A percentile compares a stretch with the other conserved stretches of the same genome.
Conservation (phyloP, 2,888 invertebrate species). For the Crocallis elinguaria region DNA sequence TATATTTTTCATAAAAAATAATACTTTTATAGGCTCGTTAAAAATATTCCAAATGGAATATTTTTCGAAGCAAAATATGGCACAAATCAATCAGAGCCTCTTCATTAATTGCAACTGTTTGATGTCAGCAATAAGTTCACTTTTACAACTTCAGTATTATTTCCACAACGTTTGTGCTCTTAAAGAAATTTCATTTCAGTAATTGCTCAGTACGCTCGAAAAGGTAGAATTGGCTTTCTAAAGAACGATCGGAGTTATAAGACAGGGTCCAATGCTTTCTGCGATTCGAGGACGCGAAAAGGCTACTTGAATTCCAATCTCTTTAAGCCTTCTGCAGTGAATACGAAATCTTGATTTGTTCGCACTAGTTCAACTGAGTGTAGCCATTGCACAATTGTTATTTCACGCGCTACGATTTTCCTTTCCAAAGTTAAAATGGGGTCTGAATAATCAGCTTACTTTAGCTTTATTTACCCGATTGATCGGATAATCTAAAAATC, state of each 20-base stretch:
- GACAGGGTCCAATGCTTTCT: slow-evolving; percentile 40
- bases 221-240: slow-evolving; percentile 36
- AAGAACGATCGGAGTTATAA: slow-evolving; percentile 40
- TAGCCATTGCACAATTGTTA: slow-evolving; percentile 29
- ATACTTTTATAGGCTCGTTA: no score
- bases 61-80: no score
- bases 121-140: neutral
- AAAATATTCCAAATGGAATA: no score
- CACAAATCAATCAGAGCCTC: neutral
- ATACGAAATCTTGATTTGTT: slow-evolving; percentile 40
- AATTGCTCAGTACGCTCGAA: slow-evolving; percentile 34
- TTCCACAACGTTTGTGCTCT: slow-evolving; percentile 26
- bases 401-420: neutral
- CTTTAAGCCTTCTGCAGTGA: slow-evolving; percentile 44
- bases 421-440: no score
- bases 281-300: slow-evolving; percentile 46
- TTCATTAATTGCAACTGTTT: neutral
- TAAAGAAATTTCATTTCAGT: slow-evolving; percentile 39
- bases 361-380: slow-evolving; percentile 19
- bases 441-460: no score
- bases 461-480: no score
- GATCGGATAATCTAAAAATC: no score
- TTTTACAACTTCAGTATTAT: slow-evolving; percentile 16
- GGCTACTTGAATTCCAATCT: slow-evolving; percentile 55
- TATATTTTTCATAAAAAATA: no score